Evolutionary conservation across 2,888 invertebrate genomes (phyloP).

Genomic region (Andricus quercusramuli): DNA sequence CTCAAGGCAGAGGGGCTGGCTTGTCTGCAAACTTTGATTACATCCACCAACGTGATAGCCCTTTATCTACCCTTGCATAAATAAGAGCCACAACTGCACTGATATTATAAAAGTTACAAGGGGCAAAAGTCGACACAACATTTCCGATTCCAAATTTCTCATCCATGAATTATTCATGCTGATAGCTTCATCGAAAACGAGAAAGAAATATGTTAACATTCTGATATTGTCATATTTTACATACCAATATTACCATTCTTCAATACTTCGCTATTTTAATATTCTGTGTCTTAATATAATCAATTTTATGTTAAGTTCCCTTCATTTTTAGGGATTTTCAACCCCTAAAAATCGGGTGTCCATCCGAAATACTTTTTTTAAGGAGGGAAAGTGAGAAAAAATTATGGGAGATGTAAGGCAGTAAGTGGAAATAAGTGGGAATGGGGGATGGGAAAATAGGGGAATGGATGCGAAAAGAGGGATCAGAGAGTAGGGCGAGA

Average conservation of each 20-base stretch:
- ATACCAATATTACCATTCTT: not conserved
- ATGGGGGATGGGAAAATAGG: no score
- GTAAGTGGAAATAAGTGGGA: no score
- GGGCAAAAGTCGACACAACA: slow-evolving; percentile 27
- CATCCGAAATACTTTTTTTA: no score
- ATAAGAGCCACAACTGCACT: slow-evolving; percentile 37
- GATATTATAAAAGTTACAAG: slow-evolving; percentile 41
- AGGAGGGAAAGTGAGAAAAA: no score
- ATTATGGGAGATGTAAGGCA: no score
- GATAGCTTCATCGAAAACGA: slow-evolving; percentile 3
- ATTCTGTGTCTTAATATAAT: not conserved
- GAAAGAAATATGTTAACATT: slow-evolving; percentile 19
- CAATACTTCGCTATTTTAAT: not conserved
- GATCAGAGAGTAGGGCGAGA: no score
- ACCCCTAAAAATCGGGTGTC: no score
- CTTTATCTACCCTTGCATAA: slow-evolving; percentile 50
- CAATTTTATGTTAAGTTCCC: not conserved
- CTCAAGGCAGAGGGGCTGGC: slow-evolving; percentile 57
- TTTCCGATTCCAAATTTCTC: slow-evolving; percentile 17
- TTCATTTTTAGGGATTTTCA: not conserved
- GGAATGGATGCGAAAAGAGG: no score
- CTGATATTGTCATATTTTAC: slow-evolving; percentile 16
- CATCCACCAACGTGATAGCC: slow-evolving; percentile 63
- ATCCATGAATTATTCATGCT: slow-evolving; percentile 25
- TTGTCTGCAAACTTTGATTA: slow-evolving; percentile 75